These are phyloP conservation scores for Paralvinella palmiformis DNA, from an alignment of 1,140 invertebrate genomes.

Conservation along the genomic window DNA sequence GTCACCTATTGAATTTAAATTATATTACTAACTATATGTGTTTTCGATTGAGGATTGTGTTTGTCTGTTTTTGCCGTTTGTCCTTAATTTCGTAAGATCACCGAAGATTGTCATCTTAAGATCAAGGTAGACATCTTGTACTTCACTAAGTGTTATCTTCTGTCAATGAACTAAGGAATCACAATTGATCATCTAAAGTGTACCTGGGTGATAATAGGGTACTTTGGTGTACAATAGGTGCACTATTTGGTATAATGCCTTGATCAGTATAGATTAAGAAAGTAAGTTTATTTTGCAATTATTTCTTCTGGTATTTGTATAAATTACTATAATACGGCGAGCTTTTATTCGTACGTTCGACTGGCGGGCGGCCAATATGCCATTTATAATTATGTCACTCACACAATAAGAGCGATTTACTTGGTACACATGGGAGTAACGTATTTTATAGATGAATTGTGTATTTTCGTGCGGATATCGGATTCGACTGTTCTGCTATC, in stretches of 20 bases:
- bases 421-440: too few species aligned
- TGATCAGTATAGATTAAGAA: neutral
- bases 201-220: neutral
- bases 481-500: too few species aligned
- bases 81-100: neutral
- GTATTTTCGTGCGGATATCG: too few species aligned
- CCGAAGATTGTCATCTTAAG: too few species aligned
- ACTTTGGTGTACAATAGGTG: neutral
- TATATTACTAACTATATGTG: too few species aligned
- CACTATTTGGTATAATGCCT: conserved; percentile 3
- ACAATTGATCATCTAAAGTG: neutral
- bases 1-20: too few species aligned
- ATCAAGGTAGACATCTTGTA: neutral
- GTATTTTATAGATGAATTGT: too few species aligned
- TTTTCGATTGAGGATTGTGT: neutral
- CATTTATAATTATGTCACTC: too few species aligned
- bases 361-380: too few species aligned
- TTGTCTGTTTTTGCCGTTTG: neutral
- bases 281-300: conserved; percentile 1
- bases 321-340: too few species aligned
- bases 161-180: neutral
- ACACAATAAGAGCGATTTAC: too few species aligned
- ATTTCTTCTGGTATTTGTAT: neutral
- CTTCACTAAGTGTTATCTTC: conserved; percentile 4
- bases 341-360: too few species aligned